Evolutionary conservation across 2,888 invertebrate species (phyloP).

Genomic region (Napeogenes sylphis): DNA sequence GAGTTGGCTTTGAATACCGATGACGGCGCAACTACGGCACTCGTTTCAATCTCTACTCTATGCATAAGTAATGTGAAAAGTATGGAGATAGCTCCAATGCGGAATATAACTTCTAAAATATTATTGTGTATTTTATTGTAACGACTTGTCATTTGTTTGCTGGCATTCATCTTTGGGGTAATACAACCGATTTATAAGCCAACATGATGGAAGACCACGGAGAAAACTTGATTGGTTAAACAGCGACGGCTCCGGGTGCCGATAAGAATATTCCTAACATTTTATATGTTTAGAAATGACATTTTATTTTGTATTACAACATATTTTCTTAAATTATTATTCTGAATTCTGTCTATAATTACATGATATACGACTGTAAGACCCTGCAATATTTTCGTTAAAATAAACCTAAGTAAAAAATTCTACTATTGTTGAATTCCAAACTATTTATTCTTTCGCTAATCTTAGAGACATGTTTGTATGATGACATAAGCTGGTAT

Average conservation of each 20-base stretch:
- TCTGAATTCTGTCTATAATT: too few species aligned
- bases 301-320: not conserved
- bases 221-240: not conserved
- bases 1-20: slow-evolving; percentile 67
- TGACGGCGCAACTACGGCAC: slow-evolving; percentile 65
- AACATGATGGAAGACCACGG: slow-evolving; percentile 7
- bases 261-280: slow-evolving; percentile 7
- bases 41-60: slow-evolving; percentile 76
- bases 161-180: slow-evolving; percentile 19
- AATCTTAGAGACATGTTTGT: slow-evolving; percentile 11
- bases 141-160: slow-evolving; percentile 58
- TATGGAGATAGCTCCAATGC: slow-evolving; percentile 67
- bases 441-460: not conserved
- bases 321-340: slow-evolving; percentile 19
- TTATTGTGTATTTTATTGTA: slow-evolving; percentile 68
- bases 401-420: not conserved
- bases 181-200: slow-evolving; percentile 19
- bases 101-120: slow-evolving; percentile 68
- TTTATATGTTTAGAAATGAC: not conserved
- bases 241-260: not conserved
- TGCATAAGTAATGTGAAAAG: slow-evolving; percentile 77
- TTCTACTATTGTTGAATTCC: not conserved
- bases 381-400: not conserved
- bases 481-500: slow-evolving; percentile 26
- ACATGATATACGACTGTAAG: too few species aligned